Conservation (phyloP, 2,797 vertebrate genomes). For the Fringilla coelebs region DNA sequence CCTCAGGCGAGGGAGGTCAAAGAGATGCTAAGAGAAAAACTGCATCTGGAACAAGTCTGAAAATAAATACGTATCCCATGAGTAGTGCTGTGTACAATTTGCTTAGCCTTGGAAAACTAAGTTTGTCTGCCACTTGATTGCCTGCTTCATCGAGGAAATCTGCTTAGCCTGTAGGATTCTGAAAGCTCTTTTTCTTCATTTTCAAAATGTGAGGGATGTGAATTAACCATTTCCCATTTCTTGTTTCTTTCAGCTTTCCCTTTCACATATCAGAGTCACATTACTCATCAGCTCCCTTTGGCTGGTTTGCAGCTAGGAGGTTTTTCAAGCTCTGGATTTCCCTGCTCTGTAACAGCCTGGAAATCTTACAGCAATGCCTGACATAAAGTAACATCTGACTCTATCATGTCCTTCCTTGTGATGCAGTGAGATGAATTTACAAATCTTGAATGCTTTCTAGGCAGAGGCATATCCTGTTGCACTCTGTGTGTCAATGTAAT, state of each 20-base stretch:
- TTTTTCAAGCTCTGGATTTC: neutral
- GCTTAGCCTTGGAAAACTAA: conserved; percentile 22
- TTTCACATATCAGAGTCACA: neutral
- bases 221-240: conserved; percentile 25
- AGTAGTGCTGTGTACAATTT: conserved; percentile 12
- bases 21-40: neutral
- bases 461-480: neutral
- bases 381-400: neutral
- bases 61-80: conserved; percentile 8
- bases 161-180: neutral
- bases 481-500: neutral
- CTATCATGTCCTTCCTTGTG: neutral
- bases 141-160: conserved; percentile 36
- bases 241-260: conserved; percentile 39
- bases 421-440: neutral
- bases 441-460: neutral
- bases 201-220: neutral
- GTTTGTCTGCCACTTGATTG: conserved; percentile 33
- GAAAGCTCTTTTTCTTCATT: neutral
- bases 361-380: neutral
- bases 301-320: neutral
- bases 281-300: conserved; percentile 27
- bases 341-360: neutral
- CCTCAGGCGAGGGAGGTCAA: conserved; percentile 26
- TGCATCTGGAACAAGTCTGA: conserved; percentile 37